These are phyloP conservation scores for Andrena bicolor DNA, from an alignment of 2,888 invertebrate genomes.

Conservation along the genomic window DNA sequence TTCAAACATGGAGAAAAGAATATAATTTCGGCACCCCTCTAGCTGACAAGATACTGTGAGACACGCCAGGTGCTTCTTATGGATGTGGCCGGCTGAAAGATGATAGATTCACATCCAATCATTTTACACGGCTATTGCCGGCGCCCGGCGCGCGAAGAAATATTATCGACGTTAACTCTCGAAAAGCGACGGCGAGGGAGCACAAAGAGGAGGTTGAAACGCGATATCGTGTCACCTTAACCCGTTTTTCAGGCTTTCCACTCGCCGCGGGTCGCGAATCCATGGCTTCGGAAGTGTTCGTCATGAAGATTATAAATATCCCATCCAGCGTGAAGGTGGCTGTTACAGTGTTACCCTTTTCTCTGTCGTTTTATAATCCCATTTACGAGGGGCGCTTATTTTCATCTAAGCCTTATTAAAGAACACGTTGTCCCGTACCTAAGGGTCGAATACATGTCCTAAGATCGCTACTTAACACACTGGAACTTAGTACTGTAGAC, in stretches of 20 bases:
- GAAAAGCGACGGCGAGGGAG: conserved; percentile 56
- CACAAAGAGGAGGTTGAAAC: conserved; percentile 43
- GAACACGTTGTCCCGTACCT: background rate
- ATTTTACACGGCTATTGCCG: conserved; percentile 83
- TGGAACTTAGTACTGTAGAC: background rate
- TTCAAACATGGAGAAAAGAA: conserved; percentile 69
- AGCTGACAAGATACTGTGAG: conserved; percentile 76
- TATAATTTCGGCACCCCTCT: conserved; percentile 68
- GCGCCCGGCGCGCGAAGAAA: conserved; percentile 72
- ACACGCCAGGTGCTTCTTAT: conserved; percentile 79
- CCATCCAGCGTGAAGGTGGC: background rate
- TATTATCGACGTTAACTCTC: conserved; percentile 74
- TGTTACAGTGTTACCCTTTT: background rate
- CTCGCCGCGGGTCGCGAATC: conserved; percentile 4
- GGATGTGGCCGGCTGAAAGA: conserved; percentile 76
- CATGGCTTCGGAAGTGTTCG: conserved; percentile 4
- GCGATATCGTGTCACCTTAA: conserved; percentile 53
- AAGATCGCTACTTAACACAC: too few species aligned
- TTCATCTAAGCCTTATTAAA: background rate
- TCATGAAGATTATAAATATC: background rate
- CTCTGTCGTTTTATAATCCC: too few species aligned
- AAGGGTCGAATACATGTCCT: too few species aligned
- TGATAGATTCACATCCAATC: conserved; percentile 84
- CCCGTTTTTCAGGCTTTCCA: conserved; percentile 51
- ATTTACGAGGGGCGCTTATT: background rate